Evolutionary conservation across 2,888 invertebrate species (phyloP).

Genomic region (Hydropsyche betteni): DNA sequence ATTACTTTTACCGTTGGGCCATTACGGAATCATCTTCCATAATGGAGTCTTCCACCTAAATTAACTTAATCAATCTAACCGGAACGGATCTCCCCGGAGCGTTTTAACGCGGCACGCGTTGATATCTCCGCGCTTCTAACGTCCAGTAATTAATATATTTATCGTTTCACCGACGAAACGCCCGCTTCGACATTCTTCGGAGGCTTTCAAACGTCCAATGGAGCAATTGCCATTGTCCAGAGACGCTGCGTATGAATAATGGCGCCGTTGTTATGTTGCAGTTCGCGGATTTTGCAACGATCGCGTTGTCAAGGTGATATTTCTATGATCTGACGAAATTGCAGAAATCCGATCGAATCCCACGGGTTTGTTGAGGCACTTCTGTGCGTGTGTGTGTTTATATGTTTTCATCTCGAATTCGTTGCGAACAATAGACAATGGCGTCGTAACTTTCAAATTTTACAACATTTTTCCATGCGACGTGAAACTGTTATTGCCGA

Average conservation of each 20-base stretch:
- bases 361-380: conserved; percentile 1
- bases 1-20: conserved; percentile 8
- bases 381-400: not conserved
- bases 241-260: not conserved
- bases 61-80: conserved; percentile 8
- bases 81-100: not conserved
- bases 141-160: not conserved
- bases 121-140: not conserved
- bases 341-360: conserved; percentile 26
- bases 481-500: conserved; percentile 12
- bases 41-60: conserved; percentile 7
- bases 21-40: conserved; percentile 12
- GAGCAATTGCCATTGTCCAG: not conserved
- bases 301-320: not conserved
- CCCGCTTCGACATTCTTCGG: not conserved
- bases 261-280: not conserved
- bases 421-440: conserved; percentile 37
- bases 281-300: too few relatives aligned
- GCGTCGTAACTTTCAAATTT: conserved; percentile 32
- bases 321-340: not conserved
- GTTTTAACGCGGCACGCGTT: not conserved
- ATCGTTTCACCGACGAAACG: too few relatives aligned
- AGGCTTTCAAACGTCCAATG: not conserved
- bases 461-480: conserved; percentile 30
- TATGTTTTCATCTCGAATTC: not conserved